Conservation (phyloP, 2,113 vertebrate genomes). For the Uria aalge region DNA sequence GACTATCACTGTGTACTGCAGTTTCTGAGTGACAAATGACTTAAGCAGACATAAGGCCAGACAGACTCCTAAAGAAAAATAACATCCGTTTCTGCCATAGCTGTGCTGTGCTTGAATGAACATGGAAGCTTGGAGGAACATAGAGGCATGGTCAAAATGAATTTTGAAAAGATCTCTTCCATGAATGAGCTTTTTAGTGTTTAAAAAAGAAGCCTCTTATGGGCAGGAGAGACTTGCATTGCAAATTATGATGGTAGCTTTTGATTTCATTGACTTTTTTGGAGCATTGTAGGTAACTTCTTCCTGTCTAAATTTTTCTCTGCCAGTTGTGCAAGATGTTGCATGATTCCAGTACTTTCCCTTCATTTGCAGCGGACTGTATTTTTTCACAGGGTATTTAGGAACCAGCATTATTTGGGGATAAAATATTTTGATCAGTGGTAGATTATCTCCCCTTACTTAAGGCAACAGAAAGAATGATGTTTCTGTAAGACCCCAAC, state of each 20-base stretch:
- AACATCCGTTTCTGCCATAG: background rate
- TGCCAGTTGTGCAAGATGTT: background rate
- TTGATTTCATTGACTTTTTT: background rate
- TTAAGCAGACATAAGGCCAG: background rate
- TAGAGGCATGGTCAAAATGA: background rate
- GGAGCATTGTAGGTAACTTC: background rate
- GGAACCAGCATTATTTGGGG: background rate
- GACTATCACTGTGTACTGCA: background rate
- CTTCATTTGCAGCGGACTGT: background rate
- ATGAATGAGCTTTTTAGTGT: background rate
- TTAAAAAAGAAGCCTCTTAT: slow-evolving; percentile 37
- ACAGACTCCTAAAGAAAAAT: slow-evolving; percentile 28
- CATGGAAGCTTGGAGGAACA: background rate
- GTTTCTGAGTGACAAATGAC: background rate
- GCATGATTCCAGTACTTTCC: background rate
- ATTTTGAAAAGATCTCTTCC: slow-evolving; percentile 28
- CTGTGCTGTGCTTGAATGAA: slow-evolving; percentile 40
- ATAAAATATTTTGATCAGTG: background rate
- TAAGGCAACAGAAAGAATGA: background rate
- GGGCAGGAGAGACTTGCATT: background rate
- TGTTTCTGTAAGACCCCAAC: background rate
- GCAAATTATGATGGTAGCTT: background rate
- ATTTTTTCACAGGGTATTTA: background rate
- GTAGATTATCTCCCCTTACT: background rate
- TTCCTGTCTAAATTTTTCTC: background rate